Conservation (phyloP, 2,888 invertebrate genomes). For the Eupithecia tripunctaria region DNA sequence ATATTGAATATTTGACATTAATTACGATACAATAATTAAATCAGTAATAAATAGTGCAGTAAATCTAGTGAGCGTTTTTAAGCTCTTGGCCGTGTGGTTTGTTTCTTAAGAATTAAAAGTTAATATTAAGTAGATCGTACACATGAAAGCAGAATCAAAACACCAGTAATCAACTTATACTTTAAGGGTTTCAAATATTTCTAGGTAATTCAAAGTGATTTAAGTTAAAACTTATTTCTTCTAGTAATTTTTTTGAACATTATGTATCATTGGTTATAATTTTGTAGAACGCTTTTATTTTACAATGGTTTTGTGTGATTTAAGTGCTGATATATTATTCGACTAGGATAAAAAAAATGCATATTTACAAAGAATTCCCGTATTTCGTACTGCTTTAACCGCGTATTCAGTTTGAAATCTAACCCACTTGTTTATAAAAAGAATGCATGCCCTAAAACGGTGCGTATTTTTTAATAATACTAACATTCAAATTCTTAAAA, state of each 20-base stretch:
- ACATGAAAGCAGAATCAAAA: neutral
- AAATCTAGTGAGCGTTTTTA: constrained; percentile 17
- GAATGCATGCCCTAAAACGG: neutral
- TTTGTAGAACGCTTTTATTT: neutral
- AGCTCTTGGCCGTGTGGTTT: constrained; percentile 17
- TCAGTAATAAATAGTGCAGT: constrained; percentile 33
- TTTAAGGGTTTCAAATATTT: neutral
- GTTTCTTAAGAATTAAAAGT: neutral
- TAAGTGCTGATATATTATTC: constrained; percentile 25
- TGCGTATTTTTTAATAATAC: neutral
- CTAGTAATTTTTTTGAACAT: neutral
- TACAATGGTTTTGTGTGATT: constrained; percentile 20
- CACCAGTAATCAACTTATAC: neutral
- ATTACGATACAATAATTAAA: constrained; percentile 22
- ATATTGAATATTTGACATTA: constrained; percentile 24
- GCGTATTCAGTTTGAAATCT: neutral
- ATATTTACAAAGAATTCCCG: neutral
- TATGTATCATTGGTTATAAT: neutral
- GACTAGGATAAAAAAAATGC: constrained; percentile 33
- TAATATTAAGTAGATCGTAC: neutral
- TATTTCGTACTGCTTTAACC: neutral
- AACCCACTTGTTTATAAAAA: neutral
- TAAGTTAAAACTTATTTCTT: neutral
- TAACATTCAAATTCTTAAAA: neutral
- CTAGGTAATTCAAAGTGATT: neutral